Percentiles rank a stretch among this genome's conserved stretches.
Conservation (phyloP, 1,140 invertebrate species). For the Sminthurides bifidus region DNA sequence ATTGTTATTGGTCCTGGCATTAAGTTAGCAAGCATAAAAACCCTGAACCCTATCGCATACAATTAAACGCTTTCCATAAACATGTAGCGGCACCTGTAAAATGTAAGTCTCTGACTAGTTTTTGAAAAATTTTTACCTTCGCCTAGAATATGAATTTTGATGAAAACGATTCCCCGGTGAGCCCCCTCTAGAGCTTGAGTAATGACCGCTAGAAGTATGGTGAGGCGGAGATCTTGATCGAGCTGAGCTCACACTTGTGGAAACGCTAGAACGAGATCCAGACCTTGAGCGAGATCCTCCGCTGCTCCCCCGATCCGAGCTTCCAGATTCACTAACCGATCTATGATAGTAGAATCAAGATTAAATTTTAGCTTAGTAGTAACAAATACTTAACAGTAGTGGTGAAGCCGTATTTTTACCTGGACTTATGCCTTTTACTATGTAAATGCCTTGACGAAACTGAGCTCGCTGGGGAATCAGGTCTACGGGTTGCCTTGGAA, state of each 20-base stretch:
- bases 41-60: too few relatives aligned
- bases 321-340: constrained; percentile 38
- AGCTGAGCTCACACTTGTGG: constrained; percentile 27
- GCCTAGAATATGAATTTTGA: constrained; percentile 31
- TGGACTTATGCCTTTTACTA: constrained; percentile 30
- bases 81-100: too few relatives aligned
- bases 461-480: constrained; percentile 29
- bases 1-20: too few relatives aligned
- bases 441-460: constrained; percentile 29
- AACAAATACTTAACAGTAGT: neutral
- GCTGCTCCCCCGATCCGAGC: constrained; percentile 39
- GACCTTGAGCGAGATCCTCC: constrained; percentile 41
- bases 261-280: constrained; percentile 37
- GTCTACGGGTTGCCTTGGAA: constrained; percentile 22
- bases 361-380: neutral
- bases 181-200: constrained; percentile 29
- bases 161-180: constrained; percentile 23
- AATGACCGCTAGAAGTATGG: constrained; percentile 25
- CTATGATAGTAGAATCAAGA: constrained; percentile 13
- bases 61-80: too few relatives aligned
- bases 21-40: too few relatives aligned
- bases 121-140: constrained; percentile 20
- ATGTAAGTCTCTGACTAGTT: too few relatives aligned
- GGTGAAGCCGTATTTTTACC: constrained; percentile 12
- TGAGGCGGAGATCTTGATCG: constrained; percentile 31